Conservation (phyloP, 2,797 vertebrate genomes). For the Potorous gilbertii region DNA sequence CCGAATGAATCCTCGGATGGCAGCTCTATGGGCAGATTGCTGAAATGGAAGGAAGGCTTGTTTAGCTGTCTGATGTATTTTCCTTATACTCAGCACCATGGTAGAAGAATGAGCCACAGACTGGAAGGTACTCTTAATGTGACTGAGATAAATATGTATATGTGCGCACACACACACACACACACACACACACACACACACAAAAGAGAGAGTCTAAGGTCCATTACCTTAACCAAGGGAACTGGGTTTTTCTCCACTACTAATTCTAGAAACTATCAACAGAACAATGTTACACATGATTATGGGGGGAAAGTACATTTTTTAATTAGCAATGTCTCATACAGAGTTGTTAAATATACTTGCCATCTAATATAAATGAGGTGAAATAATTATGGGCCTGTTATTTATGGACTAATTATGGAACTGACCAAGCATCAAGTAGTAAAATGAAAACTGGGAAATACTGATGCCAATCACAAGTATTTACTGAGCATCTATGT, state of each 20-base stretch:
- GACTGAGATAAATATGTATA: background rate
- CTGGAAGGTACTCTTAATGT: background rate
- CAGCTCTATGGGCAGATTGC: slow-evolving; percentile 92
- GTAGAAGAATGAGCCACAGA: background rate
- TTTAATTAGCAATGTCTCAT: background rate
- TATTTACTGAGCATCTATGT: slow-evolving; percentile 11
- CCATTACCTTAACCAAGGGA: background rate
- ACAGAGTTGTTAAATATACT: background rate
- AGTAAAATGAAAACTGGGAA: slow-evolving; percentile 26
- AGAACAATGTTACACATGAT: background rate
- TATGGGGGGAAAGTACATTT: background rate
- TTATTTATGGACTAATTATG: background rate
- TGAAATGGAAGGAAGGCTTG: slow-evolving; percentile 73
- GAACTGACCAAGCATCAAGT: background rate
- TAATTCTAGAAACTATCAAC: background rate
- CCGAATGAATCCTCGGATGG: slow-evolving; percentile 91
- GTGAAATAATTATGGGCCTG: background rate
- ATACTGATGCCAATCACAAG: slow-evolving; percentile 9
- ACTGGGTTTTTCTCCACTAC: background rate
- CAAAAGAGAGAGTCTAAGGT: slow-evolving; percentile 16
- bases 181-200: too few species aligned
- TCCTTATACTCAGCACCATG: slow-evolving; percentile 16
- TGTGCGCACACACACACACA: too few species aligned
- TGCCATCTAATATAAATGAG: background rate
- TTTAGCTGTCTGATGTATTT: background rate